Evolutionary conservation across 1,140 invertebrate genomes (phyloP).

Genomic region (Caenorhabditis briggsae): DNA sequence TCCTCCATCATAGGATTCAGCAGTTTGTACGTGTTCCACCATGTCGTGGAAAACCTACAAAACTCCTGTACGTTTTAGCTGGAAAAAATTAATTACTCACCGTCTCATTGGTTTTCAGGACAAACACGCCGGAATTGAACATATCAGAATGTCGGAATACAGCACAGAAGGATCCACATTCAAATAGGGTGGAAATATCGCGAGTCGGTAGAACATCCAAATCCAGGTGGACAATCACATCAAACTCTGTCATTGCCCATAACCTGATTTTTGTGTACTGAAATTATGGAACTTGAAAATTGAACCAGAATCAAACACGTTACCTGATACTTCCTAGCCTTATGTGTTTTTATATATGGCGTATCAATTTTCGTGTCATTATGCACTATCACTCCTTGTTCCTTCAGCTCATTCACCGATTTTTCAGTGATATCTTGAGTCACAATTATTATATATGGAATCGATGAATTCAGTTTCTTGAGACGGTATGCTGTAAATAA

Average conservation of each 20-base stretch:
- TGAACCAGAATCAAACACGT: no score
- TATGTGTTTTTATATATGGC: conserved; percentile 66
- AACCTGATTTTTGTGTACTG: conserved; percentile 73
- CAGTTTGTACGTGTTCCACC: conserved; percentile 50
- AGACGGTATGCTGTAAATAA: conserved; percentile 55
- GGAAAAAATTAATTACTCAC: conserved; percentile 42
- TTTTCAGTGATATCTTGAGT: conserved; percentile 65
- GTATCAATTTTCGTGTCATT: conserved; percentile 68
- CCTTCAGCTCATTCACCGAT: conserved; percentile 51
- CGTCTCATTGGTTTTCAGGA: conserved; percentile 67
- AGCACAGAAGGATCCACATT: conserved; percentile 70
- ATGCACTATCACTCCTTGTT: conserved; percentile 53
- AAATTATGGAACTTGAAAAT: conserved; percentile 43
- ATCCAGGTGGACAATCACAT: conserved; percentile 67
- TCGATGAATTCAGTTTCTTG: conserved; percentile 50
- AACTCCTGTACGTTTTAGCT: neutral
- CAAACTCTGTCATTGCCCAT: conserved; percentile 71
- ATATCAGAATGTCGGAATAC: conserved; percentile 71
- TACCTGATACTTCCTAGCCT: conserved; percentile 69
- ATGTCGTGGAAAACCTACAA: conserved; percentile 70
- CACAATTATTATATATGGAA: conserved; percentile 66
- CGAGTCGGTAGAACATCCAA: conserved; percentile 66
- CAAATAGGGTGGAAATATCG: conserved; percentile 67
- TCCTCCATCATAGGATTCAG: conserved; percentile 70
- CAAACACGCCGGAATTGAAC: conserved; percentile 72